These are phyloP conservation scores for Zootoca vivipara DNA, from an alignment of 2,113 vertebrate species.

Conservation along the genomic window DNA sequence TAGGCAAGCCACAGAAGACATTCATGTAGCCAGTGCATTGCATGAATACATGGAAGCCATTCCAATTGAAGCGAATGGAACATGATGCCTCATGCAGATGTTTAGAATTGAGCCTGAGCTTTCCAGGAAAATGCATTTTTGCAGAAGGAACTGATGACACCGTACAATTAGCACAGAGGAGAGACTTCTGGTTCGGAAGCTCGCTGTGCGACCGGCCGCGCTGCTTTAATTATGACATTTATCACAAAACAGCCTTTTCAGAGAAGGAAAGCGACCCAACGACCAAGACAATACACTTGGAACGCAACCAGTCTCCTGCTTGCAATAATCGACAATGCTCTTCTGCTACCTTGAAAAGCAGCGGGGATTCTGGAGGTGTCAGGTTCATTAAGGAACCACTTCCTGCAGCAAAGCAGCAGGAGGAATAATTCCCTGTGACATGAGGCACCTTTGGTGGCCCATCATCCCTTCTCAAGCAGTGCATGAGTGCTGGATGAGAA, in stretches of 20 bases:
- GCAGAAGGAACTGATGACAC: slow-evolving; percentile 38
- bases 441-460: slow-evolving; percentile 14
- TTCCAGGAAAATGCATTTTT: slow-evolving; percentile 17
- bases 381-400: slow-evolving; percentile 61
- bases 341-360: slow-evolving; percentile 57
- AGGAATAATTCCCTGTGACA: slow-evolving; percentile 17
- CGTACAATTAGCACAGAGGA: slow-evolving; percentile 60
- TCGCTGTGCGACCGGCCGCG: slow-evolving; percentile 31
- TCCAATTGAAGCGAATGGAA: background rate
- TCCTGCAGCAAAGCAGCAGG: slow-evolving; percentile 61
- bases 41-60: background rate
- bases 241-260: slow-evolving; percentile 55
- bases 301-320: slow-evolving; percentile 64
- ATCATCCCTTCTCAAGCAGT: slow-evolving; percentile 37
- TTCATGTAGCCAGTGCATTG: background rate
- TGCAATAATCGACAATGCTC: slow-evolving; percentile 60
- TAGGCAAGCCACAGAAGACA: background rate
- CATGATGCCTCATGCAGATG: background rate
- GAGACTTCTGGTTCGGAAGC: slow-evolving; percentile 48
- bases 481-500: slow-evolving; percentile 43
- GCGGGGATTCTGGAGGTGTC: slow-evolving; percentile 51
- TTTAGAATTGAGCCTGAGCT: background rate
- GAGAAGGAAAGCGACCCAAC: slow-evolving; percentile 46
- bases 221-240: slow-evolving; percentile 66
- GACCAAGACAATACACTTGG: slow-evolving; percentile 60